phyloP scores from a whole-genome alignment of 2,888 invertebrate genomes.

The Colletes collaris region DNA sequence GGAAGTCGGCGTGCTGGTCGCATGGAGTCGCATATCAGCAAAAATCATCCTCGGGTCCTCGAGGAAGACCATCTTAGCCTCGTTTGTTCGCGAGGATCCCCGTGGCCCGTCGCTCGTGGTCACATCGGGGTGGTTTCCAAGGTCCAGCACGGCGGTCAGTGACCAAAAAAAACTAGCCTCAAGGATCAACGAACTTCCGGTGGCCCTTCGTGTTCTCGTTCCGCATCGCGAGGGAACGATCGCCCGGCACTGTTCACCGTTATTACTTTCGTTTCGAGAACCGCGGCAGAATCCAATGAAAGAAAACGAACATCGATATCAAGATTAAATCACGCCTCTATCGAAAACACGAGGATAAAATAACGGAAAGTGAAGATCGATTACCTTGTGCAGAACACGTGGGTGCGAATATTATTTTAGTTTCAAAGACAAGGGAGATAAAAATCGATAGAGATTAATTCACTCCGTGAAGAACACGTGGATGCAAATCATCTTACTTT shows the following conservation, averaged over 20 bases:
- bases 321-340: no score
- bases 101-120: constrained; percentile 64
- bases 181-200: constrained; percentile 36
- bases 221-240: constrained; percentile 28
- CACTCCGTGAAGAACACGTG: not conserved
- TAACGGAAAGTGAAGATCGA: no score
- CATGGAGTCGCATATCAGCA: constrained; percentile 81
- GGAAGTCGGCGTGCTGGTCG: constrained; percentile 80
- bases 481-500: no score
- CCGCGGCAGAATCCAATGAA: not conserved
- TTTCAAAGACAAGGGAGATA: no score
- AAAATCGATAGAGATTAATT: not conserved
- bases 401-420: no score
- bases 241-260: constrained; percentile 9
- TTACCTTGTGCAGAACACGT: no score
- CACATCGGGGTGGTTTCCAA: constrained; percentile 68
- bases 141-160: constrained; percentile 69
- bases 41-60: constrained; percentile 82
- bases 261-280: not conserved
- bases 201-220: constrained; percentile 18
- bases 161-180: constrained; percentile 7
- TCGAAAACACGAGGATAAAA: no score
- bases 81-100: constrained; percentile 40
- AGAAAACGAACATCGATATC: not conserved
- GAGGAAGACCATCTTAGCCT: constrained; percentile 80